A percentile compares a stretch with the other conserved stretches of the same genome.
phyloP scores from a whole-genome alignment of 2,888 invertebrate species.

The Pheosia gnoma region DNA sequence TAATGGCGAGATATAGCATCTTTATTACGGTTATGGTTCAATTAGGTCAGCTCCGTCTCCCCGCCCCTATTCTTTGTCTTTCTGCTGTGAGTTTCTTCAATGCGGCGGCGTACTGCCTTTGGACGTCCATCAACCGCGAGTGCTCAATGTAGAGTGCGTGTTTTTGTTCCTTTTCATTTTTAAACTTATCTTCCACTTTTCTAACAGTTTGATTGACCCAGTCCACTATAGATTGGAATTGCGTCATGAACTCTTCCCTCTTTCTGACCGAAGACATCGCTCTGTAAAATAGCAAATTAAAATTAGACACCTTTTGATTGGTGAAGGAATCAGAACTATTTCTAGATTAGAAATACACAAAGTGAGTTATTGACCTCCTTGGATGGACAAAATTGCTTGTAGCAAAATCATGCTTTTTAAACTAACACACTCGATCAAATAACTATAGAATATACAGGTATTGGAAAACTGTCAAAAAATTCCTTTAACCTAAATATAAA shows the following conservation, averaged over 20 bases:
- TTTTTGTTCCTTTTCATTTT: slow-evolving; percentile 67
- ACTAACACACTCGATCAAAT: too few relatives aligned
- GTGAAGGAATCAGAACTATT: too few relatives aligned
- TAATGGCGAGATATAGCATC: too few relatives aligned
- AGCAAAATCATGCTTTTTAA: too few relatives aligned
- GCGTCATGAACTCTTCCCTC: slow-evolving; percentile 94
- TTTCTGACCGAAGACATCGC: slow-evolving; percentile 92
- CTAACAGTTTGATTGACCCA: slow-evolving; percentile 94
- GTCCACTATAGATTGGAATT: slow-evolving; percentile 95
- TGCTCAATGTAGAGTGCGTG: slow-evolving; percentile 65
- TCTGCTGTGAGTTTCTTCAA: slow-evolving; percentile 70
- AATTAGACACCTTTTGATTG: background rate
- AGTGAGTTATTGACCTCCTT: too few relatives aligned
- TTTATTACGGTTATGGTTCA: background rate
- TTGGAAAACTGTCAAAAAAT: too few relatives aligned
- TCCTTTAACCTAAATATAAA: too few relatives aligned
- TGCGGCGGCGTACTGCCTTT: slow-evolving; percentile 75
- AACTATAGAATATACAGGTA: too few relatives aligned
- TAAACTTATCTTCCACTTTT: slow-evolving; percentile 87
- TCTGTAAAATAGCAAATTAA: slow-evolving; percentile 67
- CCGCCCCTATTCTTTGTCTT: slow-evolving; percentile 56
- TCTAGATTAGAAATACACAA: too few relatives aligned
- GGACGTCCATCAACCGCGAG: slow-evolving; percentile 72
- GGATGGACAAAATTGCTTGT: too few relatives aligned
- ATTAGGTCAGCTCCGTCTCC: slow-evolving; percentile 35